Base-by-base conservation (phyloP, 2,888 invertebrate genomes). In the Iphiclides podalirius region DNA sequence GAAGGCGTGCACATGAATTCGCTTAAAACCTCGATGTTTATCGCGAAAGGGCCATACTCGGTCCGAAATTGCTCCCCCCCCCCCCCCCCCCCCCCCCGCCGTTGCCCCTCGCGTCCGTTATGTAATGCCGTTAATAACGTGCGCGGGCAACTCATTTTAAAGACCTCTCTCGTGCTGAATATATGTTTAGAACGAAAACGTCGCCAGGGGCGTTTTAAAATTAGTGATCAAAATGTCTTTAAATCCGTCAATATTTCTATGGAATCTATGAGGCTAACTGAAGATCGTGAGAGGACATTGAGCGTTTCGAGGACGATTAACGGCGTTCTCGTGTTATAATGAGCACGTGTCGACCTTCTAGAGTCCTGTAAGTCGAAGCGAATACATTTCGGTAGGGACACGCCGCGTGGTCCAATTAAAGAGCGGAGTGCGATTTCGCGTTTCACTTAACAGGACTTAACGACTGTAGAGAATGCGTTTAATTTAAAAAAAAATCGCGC, bases 111-210 rank as follows among this genome's bases (percentile, higher is more conserved):
- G 40, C 47, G 46, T 54, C 58, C 58, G 61, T 69, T 68, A 68
- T 61, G 64, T 59, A 72, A 72, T 63, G 58, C 55, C 57, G 40
- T 66, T 61, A 63, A 59, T 55, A 61, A 62, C 60, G 55, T 13
- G 52, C 59, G n/a, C 38, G 54, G 49, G 55, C 54, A 54, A 61
- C n/a, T n/a, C n/a, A n/a, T n/a, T n/a, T n/a, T n/a, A n/a, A n/a
- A n/a, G n/a, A n/a, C n/a, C n/a, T n/a, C n/a, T n/a, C n/a, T n/a
- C n/a, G n/a, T n/a, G n/a, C n/a, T n/a, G n/a, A n/a, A n/a, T n/a
- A n/a, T n/a, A n/a, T n/a, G n/a, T n/a, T n/a, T n/a, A n/a, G n/a
- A n/a, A n/a, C n/a, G n/a, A n/a, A n/a, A n/a, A n/a, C n/a, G n/a
- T n/a, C n/a, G n/a, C n/a, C n/a, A n/a, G n/a, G n/a, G n/a, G n/a